phyloP scores from a whole-genome alignment of 1,140 invertebrate species.

The Bombus ignitus region DNA sequence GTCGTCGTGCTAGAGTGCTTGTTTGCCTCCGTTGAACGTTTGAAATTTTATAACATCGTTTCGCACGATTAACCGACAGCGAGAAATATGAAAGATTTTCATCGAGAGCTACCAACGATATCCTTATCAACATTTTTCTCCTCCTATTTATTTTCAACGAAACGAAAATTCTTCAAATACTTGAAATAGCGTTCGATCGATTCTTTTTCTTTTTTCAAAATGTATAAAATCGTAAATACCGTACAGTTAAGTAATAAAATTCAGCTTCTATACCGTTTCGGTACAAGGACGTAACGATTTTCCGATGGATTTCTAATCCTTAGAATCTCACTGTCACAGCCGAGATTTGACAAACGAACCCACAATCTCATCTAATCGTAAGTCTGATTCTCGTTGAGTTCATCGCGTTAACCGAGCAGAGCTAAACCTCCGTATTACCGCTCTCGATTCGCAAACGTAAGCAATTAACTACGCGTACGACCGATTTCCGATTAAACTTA shows the following conservation, averaged over 20 bases:
- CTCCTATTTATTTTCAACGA: background rate
- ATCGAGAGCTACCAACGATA: background rate
- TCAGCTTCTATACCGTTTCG: background rate
- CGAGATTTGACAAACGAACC: background rate
- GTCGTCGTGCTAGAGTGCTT: background rate
- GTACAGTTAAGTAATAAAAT: background rate
- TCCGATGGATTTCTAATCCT: background rate
- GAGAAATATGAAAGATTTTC: background rate
- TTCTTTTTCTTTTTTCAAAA: background rate
- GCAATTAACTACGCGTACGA: background rate
- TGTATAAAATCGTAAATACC: background rate
- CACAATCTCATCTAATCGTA: background rate
- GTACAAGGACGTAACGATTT: background rate
- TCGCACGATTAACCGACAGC: background rate
- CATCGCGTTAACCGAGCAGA: too few species aligned
- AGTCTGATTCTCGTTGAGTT: background rate
- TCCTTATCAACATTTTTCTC: background rate
- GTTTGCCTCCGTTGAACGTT: background rate
- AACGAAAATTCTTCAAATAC: background rate
- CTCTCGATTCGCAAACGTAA: background rate
- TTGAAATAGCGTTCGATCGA: background rate
- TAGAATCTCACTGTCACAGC: background rate
- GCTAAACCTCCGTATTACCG: background rate
- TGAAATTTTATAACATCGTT: constrained; percentile 10
- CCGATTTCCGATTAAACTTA: background rate